A percentile compares a stretch with the other conserved stretches of the same genome.
These are phyloP conservation scores for Cossypha polioptera DNA, from an alignment of 2,797 vertebrate species.

Conservation along the genomic window DNA sequence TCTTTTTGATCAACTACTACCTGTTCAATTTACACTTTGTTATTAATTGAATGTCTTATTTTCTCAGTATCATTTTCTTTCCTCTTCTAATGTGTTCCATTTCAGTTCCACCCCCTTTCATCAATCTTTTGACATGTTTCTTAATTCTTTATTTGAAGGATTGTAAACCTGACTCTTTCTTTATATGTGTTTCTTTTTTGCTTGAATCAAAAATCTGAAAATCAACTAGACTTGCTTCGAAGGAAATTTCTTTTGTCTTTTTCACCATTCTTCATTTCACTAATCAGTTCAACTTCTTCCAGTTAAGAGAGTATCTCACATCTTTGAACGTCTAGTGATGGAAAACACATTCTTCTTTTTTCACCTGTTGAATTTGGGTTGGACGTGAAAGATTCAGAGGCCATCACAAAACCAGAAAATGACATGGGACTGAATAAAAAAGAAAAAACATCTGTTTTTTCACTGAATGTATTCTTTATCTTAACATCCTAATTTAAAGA, in stretches of 20 bases:
- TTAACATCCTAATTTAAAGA: not conserved
- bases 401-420: not conserved
- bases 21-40: not conserved
- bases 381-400: not conserved
- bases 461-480: not conserved
- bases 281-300: not conserved
- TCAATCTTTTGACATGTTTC: not conserved
- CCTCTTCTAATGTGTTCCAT: not conserved
- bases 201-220: not conserved
- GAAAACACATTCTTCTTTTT: not conserved
- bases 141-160: not conserved
- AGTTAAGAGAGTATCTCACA: not conserved
- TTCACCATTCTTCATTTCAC: not conserved
- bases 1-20: not conserved
- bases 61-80: not conserved
- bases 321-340: not conserved
- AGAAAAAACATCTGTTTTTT: not conserved
- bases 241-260: not conserved
- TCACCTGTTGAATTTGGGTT: not conserved
- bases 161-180: not conserved
- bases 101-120: not conserved
- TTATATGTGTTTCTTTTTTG: not conserved
- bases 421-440: not conserved
- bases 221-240: not conserved
- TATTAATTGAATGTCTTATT: not conserved